Evolutionary conservation across 2,888 invertebrate genomes (phyloP).

Genomic region (Dicyrtomina minuta): DNA sequence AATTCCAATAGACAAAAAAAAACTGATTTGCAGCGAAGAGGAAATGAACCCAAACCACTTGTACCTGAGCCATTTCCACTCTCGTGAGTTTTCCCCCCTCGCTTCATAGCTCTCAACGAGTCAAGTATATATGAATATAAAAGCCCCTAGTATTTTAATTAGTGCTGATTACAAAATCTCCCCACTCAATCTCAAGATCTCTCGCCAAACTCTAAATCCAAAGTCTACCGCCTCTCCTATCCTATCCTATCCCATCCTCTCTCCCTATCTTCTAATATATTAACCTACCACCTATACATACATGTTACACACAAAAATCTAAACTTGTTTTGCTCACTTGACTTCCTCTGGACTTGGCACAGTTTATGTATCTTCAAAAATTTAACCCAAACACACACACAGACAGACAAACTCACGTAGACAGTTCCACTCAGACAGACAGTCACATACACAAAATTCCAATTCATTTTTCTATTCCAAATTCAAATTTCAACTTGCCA

Average conservation of each 20-base stretch:
- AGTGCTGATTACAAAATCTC: conserved; percentile 47
- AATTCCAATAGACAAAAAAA: conserved; percentile 44
- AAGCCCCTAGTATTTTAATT: conserved; percentile 45
- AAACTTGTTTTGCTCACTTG: conserved; percentile 8
- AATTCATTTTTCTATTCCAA: too few species aligned
- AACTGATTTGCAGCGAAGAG: conserved; percentile 51
- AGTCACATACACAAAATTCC: background rate
- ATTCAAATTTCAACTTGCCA: too few species aligned
- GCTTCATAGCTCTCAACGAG: conserved; percentile 22
- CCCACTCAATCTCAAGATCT: conserved; percentile 40
- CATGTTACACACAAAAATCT: background rate
- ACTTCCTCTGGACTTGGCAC: conserved; percentile 26
- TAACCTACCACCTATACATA: background rate
- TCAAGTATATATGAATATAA: conserved; percentile 23
- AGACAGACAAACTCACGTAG: too few species aligned
- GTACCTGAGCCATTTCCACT: conserved; percentile 40
- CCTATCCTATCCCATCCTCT: too few species aligned
- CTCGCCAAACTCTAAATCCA: conserved; percentile 16
- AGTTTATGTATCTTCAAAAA: conserved; percentile 17
- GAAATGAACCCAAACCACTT: conserved; percentile 48
- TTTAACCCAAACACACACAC: background rate
- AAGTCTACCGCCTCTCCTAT: background rate
- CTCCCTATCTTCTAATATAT: conserved; percentile 10
- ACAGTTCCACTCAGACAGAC: background rate
- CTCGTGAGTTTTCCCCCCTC: conserved; percentile 33